Base-by-base conservation (phyloP, 2,113 vertebrate species). In the Calcarius ornatus region DNA sequence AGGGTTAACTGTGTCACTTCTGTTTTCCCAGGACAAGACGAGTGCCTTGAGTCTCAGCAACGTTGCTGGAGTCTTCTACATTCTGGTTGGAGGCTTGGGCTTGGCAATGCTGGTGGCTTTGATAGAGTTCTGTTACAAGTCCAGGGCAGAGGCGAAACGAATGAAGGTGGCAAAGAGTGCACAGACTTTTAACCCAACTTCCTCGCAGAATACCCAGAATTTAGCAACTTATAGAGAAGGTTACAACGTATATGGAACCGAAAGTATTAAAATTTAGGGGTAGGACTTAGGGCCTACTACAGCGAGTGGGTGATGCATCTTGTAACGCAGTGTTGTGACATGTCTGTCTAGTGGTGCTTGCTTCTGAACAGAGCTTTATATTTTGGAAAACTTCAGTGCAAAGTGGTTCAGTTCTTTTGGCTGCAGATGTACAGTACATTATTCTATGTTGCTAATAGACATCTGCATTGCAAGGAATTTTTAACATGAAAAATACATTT, bases 61-160 rank as follows among this genome's bases (percentile, higher is more conserved):
- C 97, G 99, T 99, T 94, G 99, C 99, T 17, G 99, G 99, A 96
- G 99, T 99, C 98, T 99, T 99, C 99, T 99, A 99, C 99, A 99
- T 99, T 98, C 99, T 99, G 96, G 99, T 99, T 97, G 99, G 99
- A 94, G 99, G 99, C 97, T 98, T 99, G 97, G 99, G 99, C 97
- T 98, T 99, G 98, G 99, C 99, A 95, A 99, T 99, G 99, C 99
- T 99, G 98, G 99, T 99, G 99, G 99, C 99, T 97, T 98, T 99
- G 98, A 99, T 99, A 97, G 99, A 99, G 97, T 99, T 99, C 99
- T 99, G 99, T 99, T 99, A 99, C 99, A 99, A 99, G 99, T 99
- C 99, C 97, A 99, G 99, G 98, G 99, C 99, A 97, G 99, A 99
- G 98, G 99, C 99, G 98, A 99, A 99, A 98, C 98, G 99, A 99